Percentiles rank a stretch among this genome's conserved stretches.
phyloP scores from a whole-genome alignment of 2,797 vertebrate species.

The Myotis vivesi region DNA sequence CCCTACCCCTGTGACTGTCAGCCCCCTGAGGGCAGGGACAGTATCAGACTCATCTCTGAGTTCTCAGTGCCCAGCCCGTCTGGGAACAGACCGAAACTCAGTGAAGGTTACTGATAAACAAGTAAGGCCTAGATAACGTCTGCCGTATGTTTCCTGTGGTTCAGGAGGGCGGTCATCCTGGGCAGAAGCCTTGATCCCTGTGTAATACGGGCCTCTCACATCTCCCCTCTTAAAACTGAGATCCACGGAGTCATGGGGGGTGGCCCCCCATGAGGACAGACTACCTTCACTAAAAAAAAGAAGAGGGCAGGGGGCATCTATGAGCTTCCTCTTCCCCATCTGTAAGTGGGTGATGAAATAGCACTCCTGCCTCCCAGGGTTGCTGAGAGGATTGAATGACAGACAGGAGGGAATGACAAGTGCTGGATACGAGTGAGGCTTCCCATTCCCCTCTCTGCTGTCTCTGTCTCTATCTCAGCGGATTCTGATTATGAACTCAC shows the following conservation, averaged over 20 bases:
- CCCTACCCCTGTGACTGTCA: neutral
- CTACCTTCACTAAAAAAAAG: neutral
- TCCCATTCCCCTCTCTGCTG: neutral
- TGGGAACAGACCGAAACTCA: neutral
- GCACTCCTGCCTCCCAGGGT: neutral
- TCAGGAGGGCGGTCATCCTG: neutral
- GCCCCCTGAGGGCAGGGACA: neutral
- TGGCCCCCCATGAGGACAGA: neutral
- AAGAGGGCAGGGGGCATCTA: accelerated
- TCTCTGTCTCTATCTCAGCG: neutral
- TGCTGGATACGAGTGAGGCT: accelerated
- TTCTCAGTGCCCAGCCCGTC: neutral
- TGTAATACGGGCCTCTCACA: neutral
- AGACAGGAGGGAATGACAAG: neutral
- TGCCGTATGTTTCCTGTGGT: neutral
- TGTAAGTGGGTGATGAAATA: neutral
- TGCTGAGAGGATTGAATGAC: neutral
- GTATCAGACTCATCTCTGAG: neutral
- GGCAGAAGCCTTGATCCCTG: neutral
- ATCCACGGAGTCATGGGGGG: neutral
- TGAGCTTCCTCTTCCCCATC: neutral
- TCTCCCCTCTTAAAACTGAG: neutral
- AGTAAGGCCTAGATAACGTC: neutral
- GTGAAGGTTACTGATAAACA: neutral
- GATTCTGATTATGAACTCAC: too few relatives aligned